Conservation (phyloP, 2,113 vertebrate genomes). For the Micromys minutus region DNA sequence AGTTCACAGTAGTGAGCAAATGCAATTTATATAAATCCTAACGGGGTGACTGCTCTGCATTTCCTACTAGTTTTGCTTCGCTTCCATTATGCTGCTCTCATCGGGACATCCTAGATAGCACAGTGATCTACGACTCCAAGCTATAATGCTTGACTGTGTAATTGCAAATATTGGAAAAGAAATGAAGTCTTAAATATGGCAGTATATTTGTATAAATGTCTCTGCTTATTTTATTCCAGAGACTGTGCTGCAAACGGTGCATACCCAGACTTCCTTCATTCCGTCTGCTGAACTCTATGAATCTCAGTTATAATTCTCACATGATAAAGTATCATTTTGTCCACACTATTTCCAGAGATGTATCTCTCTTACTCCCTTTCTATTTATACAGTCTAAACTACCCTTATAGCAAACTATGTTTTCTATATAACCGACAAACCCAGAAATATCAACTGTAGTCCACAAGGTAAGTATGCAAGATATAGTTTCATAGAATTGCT, state of each 20-base stretch:
- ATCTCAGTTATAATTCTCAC: neutral
- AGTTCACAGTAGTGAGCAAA: neutral
- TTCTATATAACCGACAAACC: neutral
- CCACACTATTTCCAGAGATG: neutral
- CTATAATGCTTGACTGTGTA: neutral
- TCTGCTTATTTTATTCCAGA: neutral
- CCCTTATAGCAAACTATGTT: neutral
- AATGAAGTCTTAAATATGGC: slow-evolving; percentile 36
- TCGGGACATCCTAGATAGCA: neutral
- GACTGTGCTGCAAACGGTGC: neutral
- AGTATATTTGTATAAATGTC: neutral
- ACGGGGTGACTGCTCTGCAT: neutral
- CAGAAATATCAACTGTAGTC: neutral
- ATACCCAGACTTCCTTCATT: slow-evolving; percentile 24
- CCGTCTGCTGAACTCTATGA: neutral
- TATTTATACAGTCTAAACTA: neutral
- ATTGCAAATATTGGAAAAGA: slow-evolving; percentile 48
- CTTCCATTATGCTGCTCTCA: neutral
- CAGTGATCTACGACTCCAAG: neutral
- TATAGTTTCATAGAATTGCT: neutral
- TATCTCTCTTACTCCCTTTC: neutral
- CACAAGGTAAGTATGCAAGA: neutral
- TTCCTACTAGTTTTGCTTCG: neutral
- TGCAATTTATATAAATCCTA: neutral
- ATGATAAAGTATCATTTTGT: neutral